phyloP scores from a whole-genome alignment of 2,797 vertebrate genomes.

The Thunnus albacares region DNA sequence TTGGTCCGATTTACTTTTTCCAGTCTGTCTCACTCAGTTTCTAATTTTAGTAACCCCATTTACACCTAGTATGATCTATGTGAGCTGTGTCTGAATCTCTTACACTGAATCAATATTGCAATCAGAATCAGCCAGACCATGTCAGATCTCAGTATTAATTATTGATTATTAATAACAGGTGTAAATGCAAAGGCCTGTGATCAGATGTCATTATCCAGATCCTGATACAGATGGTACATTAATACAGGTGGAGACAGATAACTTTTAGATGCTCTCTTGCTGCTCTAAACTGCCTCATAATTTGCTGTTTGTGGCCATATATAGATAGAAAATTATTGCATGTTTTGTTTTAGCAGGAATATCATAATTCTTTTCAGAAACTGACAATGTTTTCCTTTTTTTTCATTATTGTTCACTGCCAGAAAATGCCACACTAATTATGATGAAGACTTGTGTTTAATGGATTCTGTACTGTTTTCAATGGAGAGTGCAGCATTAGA shows the following conservation, averaged over 20 bases:
- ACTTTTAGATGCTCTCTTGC: background rate
- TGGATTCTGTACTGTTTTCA: constrained; percentile 20
- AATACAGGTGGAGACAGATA: background rate
- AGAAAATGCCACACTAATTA: constrained; percentile 48
- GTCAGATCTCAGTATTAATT: too few relatives aligned
- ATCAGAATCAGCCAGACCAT: background rate
- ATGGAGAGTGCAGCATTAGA: background rate
- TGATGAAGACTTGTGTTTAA: constrained; percentile 22
- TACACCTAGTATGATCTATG: too few relatives aligned
- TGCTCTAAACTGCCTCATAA: background rate
- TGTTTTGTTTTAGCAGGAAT: constrained; percentile 32
- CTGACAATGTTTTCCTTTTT: constrained; percentile 39
- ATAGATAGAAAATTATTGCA: constrained; percentile 7
- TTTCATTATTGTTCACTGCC: constrained; percentile 40
- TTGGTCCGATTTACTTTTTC: background rate
- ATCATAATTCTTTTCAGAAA: background rate
- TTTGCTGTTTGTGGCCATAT: constrained; percentile 8
- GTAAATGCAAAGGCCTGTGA: background rate
- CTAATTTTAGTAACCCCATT: background rate
- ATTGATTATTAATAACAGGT: background rate
- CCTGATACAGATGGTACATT: background rate
- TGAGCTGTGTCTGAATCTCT: background rate
- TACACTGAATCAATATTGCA: background rate
- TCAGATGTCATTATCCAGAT: background rate
- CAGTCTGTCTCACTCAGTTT: background rate